Evolutionary conservation across 2,888 invertebrate genomes (phyloP).

Genomic region (Amphipyra berbera): DNA sequence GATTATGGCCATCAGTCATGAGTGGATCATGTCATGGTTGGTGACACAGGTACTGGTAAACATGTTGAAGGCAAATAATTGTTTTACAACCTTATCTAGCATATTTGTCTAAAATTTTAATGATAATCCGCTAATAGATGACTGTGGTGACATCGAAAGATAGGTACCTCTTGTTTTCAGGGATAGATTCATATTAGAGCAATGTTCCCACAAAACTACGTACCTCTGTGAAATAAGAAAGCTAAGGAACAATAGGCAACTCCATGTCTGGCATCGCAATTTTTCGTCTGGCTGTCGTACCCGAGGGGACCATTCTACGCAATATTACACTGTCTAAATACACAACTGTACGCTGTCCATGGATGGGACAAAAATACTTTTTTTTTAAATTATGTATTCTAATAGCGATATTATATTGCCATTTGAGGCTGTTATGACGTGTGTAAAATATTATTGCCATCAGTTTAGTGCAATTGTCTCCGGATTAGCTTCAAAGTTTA

Average conservation of each 20-base stretch:
- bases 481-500: no score
- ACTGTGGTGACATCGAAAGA: no score
- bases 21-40: slow-evolving; percentile 46
- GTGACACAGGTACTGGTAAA: slow-evolving; percentile 44
- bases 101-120: slow-evolving; percentile 25
- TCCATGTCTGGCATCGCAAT: slow-evolving; percentile 29
- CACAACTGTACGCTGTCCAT: background rate
- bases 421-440: no score
- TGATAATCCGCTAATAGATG: slow-evolving; percentile 5
- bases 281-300: slow-evolving; percentile 32
- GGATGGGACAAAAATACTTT: no score
- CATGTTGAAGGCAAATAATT: slow-evolving; percentile 46
- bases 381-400: no score
- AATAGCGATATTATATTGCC: no score
- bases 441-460: no score
- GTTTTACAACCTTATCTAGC: slow-evolving; percentile 27
- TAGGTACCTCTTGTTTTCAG: no score
- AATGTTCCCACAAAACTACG: slow-evolving; percentile 4
- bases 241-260: slow-evolving; percentile 24
- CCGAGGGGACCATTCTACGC: slow-evolving; percentile 24
- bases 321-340: slow-evolving; percentile 3
- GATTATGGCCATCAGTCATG: slow-evolving; percentile 47
- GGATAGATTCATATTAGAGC: no score
- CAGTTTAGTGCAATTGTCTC: no score
- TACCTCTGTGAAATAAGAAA: slow-evolving; percentile 4